Base-by-base conservation (phyloP, 2,113 vertebrate genomes). In the Probosciger aterrimus region DNA sequence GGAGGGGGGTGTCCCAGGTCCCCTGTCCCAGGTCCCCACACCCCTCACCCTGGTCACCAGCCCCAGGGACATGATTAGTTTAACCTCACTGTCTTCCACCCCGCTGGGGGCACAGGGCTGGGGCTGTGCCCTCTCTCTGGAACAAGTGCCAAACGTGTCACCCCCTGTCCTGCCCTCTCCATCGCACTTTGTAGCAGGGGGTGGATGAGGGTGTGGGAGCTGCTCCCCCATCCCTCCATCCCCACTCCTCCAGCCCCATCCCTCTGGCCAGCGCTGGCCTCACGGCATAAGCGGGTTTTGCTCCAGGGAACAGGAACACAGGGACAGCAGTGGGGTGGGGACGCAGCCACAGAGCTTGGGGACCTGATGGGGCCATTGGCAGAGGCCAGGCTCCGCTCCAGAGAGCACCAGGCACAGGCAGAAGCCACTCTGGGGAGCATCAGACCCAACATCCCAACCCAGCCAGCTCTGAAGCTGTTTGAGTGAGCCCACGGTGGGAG, bases 141-240 rank as follows among this genome's bases (percentile, higher is more conserved):
- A 95, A 86, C 92, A 96, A 96, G 95, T 96, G 93, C 95, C 93
- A 94, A 93, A 93, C 55, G n/a, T 22, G 55, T 88, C 76, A 52
- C 53, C 44, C 55, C 46, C 68, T 1, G 0, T 41, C 81, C 94
- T 60, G 52, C 44, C 47, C 71, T 55, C 22, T 39, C 60, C 52
- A 20, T 74, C 3, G 13, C 82, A 79, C 76, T 47, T 78, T 57
- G 88, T 93, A 93, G 92, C 90, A 92, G 63, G 55, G 74, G 46
- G 11, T 77, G 93, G 76, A 19, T 41, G 78, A 65, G 78, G 65
- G 41, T 47, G 57, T 0, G 23, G 84, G 68, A 59, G 53, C 68
- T 86, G 71, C 31, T 5, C 27, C 46, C 33, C 17, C 59, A 39
- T 31, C 53, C 25, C 20, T 43, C n/a, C 16, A 1, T 18, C 35